These are phyloP conservation scores for Drosophila neocordata DNA, from an alignment of 1,140 invertebrate species.

Conservation along the genomic window DNA sequence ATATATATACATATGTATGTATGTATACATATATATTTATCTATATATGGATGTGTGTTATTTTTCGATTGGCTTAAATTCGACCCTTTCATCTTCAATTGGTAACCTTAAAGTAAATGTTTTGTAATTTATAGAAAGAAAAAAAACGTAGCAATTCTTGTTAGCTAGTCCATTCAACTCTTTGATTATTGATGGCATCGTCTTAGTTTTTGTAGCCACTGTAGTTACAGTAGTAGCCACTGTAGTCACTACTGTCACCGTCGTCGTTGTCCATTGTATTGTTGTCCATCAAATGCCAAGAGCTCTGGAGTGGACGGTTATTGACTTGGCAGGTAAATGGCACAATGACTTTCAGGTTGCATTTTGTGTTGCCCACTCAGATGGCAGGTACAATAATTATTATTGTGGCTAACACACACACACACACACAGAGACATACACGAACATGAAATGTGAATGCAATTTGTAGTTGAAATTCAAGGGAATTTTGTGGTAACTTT, in stretches of 20 bases:
- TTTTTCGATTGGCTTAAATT: conserved; percentile 56
- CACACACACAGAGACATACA: not conserved
- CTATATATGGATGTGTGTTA: conserved; percentile 24
- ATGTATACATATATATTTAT: conserved; percentile 16
- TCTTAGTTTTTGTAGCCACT: not conserved
- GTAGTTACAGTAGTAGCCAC: too few species aligned
- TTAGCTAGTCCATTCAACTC: conserved; percentile 8
- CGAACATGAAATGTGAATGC: not conserved
- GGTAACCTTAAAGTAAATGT: not conserved
- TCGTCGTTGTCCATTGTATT: conserved; percentile 56
- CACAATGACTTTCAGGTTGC: conserved; percentile 65
- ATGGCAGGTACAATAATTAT: conserved; percentile 32
- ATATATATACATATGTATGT: not conserved
- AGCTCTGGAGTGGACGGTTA: conserved; percentile 53
- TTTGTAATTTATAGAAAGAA: not conserved
- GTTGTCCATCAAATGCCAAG: conserved; percentile 66
- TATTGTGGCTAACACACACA: conserved; percentile 14
- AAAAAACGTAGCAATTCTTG: conserved; percentile 1
- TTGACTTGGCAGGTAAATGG: conserved; percentile 68
- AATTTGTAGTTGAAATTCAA: conserved; percentile 5
- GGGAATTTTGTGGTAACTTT: not conserved
- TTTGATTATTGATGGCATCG: not conserved
- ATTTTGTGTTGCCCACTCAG: conserved; percentile 47
- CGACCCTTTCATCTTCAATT: conserved; percentile 10
- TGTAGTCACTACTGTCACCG: not conserved